phyloP scores from a whole-genome alignment of 2,113 vertebrate genomes.

The Chaenogobius annularis region DNA sequence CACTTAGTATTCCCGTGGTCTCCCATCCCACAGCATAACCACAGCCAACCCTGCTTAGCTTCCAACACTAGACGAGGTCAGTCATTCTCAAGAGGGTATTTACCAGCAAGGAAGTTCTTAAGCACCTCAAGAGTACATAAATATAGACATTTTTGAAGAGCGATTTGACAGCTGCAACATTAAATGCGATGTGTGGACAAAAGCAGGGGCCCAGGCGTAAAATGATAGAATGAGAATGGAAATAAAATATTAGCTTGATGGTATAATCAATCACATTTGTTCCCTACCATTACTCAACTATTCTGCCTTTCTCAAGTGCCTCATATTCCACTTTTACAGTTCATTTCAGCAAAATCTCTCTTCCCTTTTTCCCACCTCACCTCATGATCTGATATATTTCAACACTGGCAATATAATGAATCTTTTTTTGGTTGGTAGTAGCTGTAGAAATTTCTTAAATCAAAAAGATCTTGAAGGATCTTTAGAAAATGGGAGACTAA shows the following conservation, averaged over 20 bases:
- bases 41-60: too few relatives aligned
- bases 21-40: too few relatives aligned
- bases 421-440: conserved; percentile 15
- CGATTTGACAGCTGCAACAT: neutral
- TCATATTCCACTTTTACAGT: conserved; percentile 39
- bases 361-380: conserved; percentile 27
- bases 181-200: neutral
- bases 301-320: conserved; percentile 43
- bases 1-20: too few relatives aligned
- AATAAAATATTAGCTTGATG: conserved; percentile 54
- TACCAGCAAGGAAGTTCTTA: neutral
- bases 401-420: conserved; percentile 33
- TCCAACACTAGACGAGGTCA: too few relatives aligned
- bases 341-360: conserved; percentile 39
- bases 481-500: conserved; percentile 1
- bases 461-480: conserved; percentile 32
- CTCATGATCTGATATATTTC: conserved; percentile 44
- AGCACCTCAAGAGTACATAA: neutral
- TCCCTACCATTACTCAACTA: conserved; percentile 56
- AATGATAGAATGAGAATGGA: conserved; percentile 22
- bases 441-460: conserved; percentile 29
- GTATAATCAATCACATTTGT: conserved; percentile 57
- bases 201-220: neutral
- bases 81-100: neutral
- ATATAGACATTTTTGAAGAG: neutral